Percentiles rank a stretch among this genome's conserved stretches.
Conservation (phyloP, 2,113 vertebrate species). For the Panthera uncia region DNA sequence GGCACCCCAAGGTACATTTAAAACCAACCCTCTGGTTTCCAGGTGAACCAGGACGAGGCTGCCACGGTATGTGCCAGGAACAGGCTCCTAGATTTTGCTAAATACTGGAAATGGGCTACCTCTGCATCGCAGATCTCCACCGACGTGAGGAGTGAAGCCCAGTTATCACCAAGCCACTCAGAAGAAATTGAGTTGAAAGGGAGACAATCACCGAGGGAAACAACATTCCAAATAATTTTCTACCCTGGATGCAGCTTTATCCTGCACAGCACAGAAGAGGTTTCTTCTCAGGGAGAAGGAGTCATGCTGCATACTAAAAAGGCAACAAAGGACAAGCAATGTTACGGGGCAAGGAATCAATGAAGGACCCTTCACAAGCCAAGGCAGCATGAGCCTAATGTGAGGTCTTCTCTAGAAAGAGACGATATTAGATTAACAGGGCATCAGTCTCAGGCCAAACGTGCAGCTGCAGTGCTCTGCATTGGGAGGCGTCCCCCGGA, state of each 20-base stretch:
- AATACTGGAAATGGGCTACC: no score
- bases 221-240: constrained; percentile 5
- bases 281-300: background rate
- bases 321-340: background rate
- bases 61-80: fast-evolving
- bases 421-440: background rate
- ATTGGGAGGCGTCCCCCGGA: fast-evolving
- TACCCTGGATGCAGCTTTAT: background rate
- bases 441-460: background rate
- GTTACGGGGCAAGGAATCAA: background rate
- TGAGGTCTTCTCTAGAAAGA: background rate
- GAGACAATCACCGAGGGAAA: background rate
- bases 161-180: background rate
- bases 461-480: fast-evolving
- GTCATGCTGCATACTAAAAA: background rate
- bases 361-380: background rate
- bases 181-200: background rate
- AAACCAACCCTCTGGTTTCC: background rate
- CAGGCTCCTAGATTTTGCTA: background rate
- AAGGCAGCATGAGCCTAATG: background rate
- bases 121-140: background rate
- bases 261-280: background rate
- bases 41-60: background rate
- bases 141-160: background rate
- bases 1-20: no score